These are phyloP conservation scores for Lophotriccus pileatus DNA, from an alignment of 2,797 vertebrate species.

Conservation along the genomic window DNA sequence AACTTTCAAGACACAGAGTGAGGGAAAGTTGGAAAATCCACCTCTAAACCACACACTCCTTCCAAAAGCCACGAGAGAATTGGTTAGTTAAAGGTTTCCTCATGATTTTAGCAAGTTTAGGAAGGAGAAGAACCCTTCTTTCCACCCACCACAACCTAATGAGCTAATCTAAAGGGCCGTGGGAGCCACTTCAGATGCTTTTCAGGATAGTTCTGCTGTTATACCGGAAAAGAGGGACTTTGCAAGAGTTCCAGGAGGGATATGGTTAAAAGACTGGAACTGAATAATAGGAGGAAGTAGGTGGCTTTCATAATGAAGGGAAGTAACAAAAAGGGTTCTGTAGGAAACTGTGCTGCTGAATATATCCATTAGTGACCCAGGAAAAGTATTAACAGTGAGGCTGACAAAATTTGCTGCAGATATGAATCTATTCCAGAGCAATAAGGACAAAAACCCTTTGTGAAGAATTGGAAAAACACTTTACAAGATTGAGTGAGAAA, in stretches of 20 bases:
- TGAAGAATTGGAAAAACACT: neutral
- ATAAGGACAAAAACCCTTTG: neutral
- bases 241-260: neutral
- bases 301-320: neutral
- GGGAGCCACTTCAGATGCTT: neutral
- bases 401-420: neutral
- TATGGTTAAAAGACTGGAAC: neutral
- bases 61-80: neutral
- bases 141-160: neutral
- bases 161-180: neutral
- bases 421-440: neutral
- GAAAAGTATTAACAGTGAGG: neutral
- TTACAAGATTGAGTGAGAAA: neutral
- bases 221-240: neutral
- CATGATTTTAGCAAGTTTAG: neutral
- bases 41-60: neutral
- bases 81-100: neutral
- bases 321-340: neutral
- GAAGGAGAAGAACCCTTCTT: neutral
- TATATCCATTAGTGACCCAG: neutral
- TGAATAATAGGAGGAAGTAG: neutral
- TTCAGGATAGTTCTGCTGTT: neutral
- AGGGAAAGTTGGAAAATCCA: neutral
- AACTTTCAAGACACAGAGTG: neutral
- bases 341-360: neutral